phyloP scores from a whole-genome alignment of 2,113 vertebrate genomes.

The Carlito syrichta region DNA sequence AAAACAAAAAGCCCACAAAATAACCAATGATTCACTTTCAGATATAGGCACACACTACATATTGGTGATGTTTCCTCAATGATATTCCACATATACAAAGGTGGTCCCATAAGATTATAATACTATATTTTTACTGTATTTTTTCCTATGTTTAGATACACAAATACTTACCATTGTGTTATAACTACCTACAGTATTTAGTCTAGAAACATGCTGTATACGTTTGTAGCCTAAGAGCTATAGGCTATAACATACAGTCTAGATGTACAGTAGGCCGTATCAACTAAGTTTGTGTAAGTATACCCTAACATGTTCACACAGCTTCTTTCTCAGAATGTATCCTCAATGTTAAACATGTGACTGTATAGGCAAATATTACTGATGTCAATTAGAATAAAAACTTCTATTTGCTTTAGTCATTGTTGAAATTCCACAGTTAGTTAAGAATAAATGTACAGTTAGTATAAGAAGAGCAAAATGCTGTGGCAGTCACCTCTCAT shows the following conservation, averaged over 20 bases:
- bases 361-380: not conserved
- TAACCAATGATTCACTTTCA: too few species aligned
- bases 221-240: not conserved
- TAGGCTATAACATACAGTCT: not conserved
- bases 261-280: not conserved
- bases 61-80: not conserved
- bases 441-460: not conserved
- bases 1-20: too few species aligned
- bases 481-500: not conserved
- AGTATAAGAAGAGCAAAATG: not conserved
- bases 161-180: not conserved
- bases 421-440: not conserved
- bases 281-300: not conserved
- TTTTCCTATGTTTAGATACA: not conserved
- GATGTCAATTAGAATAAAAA: not conserved
- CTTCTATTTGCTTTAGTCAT: not conserved
- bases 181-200: not conserved
- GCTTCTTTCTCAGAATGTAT: not conserved
- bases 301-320: not conserved
- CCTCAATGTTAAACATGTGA: not conserved
- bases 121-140: not conserved
- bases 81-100: not conserved
- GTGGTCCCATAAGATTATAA: not conserved
- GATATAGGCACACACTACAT: not conserved
- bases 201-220: not conserved